Evolutionary conservation across 1,140 invertebrate genomes (phyloP).

Genomic region (Cyclina sinensis): DNA sequence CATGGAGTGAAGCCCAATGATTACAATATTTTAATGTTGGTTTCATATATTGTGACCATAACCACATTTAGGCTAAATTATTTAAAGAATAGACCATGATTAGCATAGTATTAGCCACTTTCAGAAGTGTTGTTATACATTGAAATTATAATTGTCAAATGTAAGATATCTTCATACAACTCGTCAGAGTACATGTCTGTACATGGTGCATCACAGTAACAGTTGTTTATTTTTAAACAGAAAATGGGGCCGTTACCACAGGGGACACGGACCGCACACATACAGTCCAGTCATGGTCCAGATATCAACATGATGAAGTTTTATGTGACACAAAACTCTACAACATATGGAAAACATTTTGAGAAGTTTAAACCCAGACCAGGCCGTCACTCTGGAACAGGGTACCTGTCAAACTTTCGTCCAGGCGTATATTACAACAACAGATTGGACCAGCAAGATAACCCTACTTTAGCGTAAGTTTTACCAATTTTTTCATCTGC

Average conservation of each 20-base stretch:
- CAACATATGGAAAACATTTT: slow-evolving; percentile 83
- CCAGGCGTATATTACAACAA: slow-evolving; percentile 85
- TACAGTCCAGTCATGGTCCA: slow-evolving; percentile 83
- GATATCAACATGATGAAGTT: slow-evolving; percentile 86
- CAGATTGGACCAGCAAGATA: slow-evolving; percentile 85
- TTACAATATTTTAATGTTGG: too few species aligned
- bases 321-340: slow-evolving; percentile 85
- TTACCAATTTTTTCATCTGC: too few species aligned
- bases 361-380: slow-evolving; percentile 84
- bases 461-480: slow-evolving; percentile 83
- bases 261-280: slow-evolving; percentile 80
- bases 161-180: too few species aligned
- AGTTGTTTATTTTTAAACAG: slow-evolving; percentile 8
- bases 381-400: slow-evolving; percentile 84
- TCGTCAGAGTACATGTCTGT: too few species aligned
- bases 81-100: too few species aligned
- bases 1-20: too few species aligned
- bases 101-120: too few species aligned
- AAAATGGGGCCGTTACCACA: slow-evolving; percentile 76
- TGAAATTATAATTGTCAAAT: too few species aligned
- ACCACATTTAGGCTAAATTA: too few species aligned
- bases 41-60: too few species aligned
- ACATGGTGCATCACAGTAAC: too few species aligned
- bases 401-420: slow-evolving; percentile 84
- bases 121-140: too few species aligned